A percentile compares a stretch with the other conserved stretches of the same genome.
These are phyloP conservation scores for Aphaenogaster rudis DNA, from an alignment of 1,140 invertebrate species.

Conservation along the genomic window DNA sequence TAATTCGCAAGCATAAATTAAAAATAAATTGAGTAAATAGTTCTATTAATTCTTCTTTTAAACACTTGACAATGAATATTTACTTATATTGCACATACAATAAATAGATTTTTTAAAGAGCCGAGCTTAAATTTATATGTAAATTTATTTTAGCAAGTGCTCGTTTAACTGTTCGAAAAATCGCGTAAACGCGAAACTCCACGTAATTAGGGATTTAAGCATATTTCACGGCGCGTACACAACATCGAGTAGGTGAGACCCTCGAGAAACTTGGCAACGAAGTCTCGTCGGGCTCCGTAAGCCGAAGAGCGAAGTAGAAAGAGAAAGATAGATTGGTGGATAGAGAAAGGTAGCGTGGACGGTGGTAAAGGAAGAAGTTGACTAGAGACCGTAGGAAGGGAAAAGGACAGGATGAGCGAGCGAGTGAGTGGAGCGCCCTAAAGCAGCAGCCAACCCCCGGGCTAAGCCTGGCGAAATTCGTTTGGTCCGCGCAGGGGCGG, in stretches of 20 bases:
- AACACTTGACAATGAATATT: not conserved
- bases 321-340: not conserved
- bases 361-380: constrained; percentile 47
- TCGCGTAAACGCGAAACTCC: constrained; percentile 36
- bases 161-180: constrained; percentile 47
- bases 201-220: constrained; percentile 53
- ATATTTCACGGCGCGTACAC: constrained; percentile 54
- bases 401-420: constrained; percentile 36
- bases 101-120: not conserved
- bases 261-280: constrained; percentile 56
- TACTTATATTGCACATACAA: not conserved
- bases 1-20: not conserved
- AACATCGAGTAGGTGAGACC: constrained; percentile 58
- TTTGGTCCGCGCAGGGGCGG: constrained; percentile 72
- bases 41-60: not conserved
- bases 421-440: constrained; percentile 65
- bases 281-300: constrained; percentile 47
- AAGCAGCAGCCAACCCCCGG: constrained; percentile 77
- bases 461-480: constrained; percentile 79
- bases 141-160: constrained; percentile 1
- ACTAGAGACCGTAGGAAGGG: constrained; percentile 7
- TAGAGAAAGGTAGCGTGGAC: constrained; percentile 33
- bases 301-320: constrained; percentile 7
- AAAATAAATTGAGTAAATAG: not conserved
- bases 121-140: not conserved